Evolutionary conservation across 1,140 invertebrate species (phyloP), one percentile per base, ranked within the genome.

Genomic region (Drosophila auraria): DNA sequence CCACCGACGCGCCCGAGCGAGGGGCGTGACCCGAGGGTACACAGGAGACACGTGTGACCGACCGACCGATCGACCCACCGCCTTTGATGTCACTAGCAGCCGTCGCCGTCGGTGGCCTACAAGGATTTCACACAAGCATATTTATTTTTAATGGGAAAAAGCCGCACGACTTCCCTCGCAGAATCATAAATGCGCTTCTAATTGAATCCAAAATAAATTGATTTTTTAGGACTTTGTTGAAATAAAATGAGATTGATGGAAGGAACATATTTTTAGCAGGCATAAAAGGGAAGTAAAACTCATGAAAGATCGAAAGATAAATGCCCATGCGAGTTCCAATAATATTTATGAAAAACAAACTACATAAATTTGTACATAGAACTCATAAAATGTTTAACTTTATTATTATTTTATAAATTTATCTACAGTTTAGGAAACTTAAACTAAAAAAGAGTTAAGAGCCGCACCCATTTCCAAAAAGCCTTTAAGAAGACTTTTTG

Each of bases 21-120:
- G 75, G 75, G 75, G 75, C 75, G 75, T 78, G 75, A 58, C 75
- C 65, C 30, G 47, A 27, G 30, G 42, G 76, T 51, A 66, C 49
- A 65, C 25, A 60, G 9, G 25, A 20, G 64, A 54, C 75, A 78
- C 75, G 75, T 78, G 75, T 71, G 53, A 54, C 27, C 51, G 56
- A n/a, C 50, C 20, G 20, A 20, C 20, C 42, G 53, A 54, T n/a
- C 51, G 56, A n/a, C 50, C 20, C 1, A 20, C 20, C 42, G 42
- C 33, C 23, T 68, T 47, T 9, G 36, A 23, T 57, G 42, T 23
- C 44, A 66, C 49, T 63, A n/a, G n/a, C 68, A 51, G 36, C 47
- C 45, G 57, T 45, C 45, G 56, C 30, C 27, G 27, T 30, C 6
- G 27, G 27, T 30, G 27, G 27, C 27, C 27, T 7, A 30, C 58